Conservation (phyloP, 2,888 invertebrate species). For the Zygothrica quintamaculata region DNA sequence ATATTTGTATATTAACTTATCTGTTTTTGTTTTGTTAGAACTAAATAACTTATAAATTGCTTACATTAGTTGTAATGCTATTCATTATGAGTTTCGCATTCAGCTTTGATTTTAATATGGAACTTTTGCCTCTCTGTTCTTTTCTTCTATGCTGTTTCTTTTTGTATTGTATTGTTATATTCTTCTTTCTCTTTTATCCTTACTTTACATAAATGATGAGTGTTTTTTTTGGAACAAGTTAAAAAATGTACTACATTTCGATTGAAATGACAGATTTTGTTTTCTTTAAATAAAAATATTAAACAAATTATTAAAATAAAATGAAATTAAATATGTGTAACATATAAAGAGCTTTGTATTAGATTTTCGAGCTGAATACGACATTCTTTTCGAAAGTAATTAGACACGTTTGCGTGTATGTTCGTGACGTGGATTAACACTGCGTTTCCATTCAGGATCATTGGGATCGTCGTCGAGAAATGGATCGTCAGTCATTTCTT, state of each 20-base stretch:
- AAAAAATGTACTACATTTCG: slow-evolving; percentile 51
- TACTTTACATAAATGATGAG: slow-evolving; percentile 26
- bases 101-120: slow-evolving; percentile 13
- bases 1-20: slow-evolving; percentile 14
- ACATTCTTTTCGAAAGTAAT: no score
- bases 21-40: slow-evolving; percentile 66
- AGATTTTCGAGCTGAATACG: no score
- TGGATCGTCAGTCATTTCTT: slow-evolving; percentile 76
- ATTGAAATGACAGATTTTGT: slow-evolving; percentile 21
- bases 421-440: slow-evolving; percentile 54
- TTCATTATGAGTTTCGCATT: slow-evolving; percentile 32
- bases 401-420: slow-evolving; percentile 62
- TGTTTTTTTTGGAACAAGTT: slow-evolving; percentile 63
- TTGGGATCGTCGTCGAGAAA: slow-evolving; percentile 93
- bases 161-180: no score
- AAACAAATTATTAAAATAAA: slow-evolving; percentile 46
- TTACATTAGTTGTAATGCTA: slow-evolving; percentile 46
- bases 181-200: no score
- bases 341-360: slow-evolving; percentile 52
- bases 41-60: slow-evolving; percentile 74
- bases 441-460: slow-evolving; percentile 91
- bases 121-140: no score
- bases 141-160: no score
- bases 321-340: slow-evolving; percentile 30
- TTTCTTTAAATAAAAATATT: no score